These are phyloP conservation scores for Amblyraja radiata DNA, from an alignment of 2,797 vertebrate species.

Conservation along the genomic window DNA sequence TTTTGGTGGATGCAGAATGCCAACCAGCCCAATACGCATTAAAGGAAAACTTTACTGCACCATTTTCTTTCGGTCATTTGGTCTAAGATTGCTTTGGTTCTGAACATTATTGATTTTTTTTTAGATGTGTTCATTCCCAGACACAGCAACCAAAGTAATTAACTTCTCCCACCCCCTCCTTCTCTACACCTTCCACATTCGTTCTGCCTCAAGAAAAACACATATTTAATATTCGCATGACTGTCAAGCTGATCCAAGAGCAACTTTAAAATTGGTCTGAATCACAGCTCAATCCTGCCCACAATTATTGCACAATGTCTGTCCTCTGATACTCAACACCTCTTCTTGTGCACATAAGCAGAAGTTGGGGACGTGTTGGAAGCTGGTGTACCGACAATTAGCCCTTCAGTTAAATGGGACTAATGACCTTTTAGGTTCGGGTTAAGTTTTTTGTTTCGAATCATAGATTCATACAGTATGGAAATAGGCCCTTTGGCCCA, in stretches of 20 bases:
- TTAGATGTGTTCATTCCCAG: not conserved
- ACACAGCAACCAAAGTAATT: not conserved
- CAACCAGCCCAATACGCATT: not conserved
- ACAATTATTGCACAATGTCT: too few relatives aligned
- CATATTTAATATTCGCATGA: not conserved
- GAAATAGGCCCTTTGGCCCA: too few relatives aligned
- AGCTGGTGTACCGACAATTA: too few relatives aligned
- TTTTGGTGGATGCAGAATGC: not conserved
- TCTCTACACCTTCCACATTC: not conserved
- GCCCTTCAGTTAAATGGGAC: too few relatives aligned
- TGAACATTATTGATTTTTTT: not conserved
- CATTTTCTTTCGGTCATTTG: not conserved
- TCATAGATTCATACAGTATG: too few relatives aligned
- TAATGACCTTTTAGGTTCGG: too few relatives aligned
- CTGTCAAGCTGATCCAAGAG: not conserved
- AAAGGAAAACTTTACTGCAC: not conserved
- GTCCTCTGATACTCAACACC: too few relatives aligned
- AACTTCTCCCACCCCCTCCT: not conserved
- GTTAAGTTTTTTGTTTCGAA: too few relatives aligned
- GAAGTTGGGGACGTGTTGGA: too few relatives aligned
- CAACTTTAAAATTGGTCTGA: not conserved
- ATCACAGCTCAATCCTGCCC: too few relatives aligned
- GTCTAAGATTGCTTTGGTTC: not conserved
- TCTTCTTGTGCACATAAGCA: too few relatives aligned
- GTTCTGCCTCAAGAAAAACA: not conserved